Percentiles rank a stretch among this genome's conserved stretches.
Evolutionary conservation across 2,797 vertebrate genomes (phyloP).

Genomic region (Babyrousa celebensis): DNA sequence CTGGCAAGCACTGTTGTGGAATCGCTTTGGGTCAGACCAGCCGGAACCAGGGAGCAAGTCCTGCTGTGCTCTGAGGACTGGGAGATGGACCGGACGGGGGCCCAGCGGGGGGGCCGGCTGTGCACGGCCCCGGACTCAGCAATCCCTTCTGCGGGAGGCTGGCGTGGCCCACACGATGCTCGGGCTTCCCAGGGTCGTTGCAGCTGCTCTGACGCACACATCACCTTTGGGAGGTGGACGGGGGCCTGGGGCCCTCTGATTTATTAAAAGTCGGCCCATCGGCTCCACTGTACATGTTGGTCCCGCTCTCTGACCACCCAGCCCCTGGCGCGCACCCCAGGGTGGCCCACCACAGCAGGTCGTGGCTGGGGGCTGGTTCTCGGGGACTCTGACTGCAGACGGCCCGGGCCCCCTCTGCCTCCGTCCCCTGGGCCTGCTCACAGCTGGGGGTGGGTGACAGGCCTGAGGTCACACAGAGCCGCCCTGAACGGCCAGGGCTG

Average conservation of each 20-base stretch:
- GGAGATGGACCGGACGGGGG: too few relatives aligned
- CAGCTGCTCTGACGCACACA: background rate
- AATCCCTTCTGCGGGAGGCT: accelerated
- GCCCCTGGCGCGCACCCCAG: background rate
- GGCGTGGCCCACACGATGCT: accelerated
- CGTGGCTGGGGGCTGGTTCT: background rate
- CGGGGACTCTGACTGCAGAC: background rate
- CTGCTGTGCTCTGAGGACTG: too few relatives aligned
- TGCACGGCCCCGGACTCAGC: too few relatives aligned
- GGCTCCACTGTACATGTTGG: accelerated
- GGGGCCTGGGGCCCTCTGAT: accelerated
- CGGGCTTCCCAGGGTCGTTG: too few relatives aligned
- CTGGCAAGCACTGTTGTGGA: too few relatives aligned
- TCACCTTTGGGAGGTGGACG: background rate
- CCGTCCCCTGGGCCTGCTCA: background rate
- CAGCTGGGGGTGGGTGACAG: background rate
- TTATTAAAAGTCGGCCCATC: background rate
- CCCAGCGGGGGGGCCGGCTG: too few relatives aligned
- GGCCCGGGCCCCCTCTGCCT: background rate
- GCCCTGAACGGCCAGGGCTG: accelerated
- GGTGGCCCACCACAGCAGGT: background rate
- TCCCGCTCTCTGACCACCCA: accelerated
- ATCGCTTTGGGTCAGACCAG: too few relatives aligned
- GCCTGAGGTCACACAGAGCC: accelerated
- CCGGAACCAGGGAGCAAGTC: too few relatives aligned